A percentile compares a stretch with the other conserved stretches of the same genome.
These are phyloP conservation scores for Disparrhopalites patrizii DNA, from an alignment of 2,888 invertebrate species.

Conservation along the genomic window DNA sequence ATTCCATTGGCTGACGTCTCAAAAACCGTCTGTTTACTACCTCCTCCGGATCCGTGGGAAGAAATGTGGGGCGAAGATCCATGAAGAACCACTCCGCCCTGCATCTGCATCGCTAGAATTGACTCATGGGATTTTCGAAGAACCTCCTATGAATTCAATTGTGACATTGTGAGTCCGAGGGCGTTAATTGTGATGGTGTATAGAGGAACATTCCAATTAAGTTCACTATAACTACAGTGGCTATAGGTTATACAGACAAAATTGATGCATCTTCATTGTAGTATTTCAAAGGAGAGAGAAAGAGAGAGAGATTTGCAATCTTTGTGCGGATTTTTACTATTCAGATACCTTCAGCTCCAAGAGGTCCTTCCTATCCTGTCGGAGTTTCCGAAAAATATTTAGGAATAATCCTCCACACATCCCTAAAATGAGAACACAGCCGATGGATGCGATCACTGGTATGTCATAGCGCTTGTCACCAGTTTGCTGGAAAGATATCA, in stretches of 20 bases:
- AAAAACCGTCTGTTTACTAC: constrained; percentile 39
- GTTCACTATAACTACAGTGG: no score
- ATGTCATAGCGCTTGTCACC: constrained; percentile 57
- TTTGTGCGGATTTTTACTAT: no score
- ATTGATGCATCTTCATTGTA: no score
- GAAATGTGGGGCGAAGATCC: constrained; percentile 22
- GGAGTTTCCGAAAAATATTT: constrained; percentile 79
- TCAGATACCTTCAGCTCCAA: constrained; percentile 42
- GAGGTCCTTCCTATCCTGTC: constrained; percentile 60
- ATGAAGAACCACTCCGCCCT: constrained; percentile 10
- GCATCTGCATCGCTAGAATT: constrained; percentile 25
- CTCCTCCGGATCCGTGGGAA: constrained; percentile 29
- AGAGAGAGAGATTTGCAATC: no score
- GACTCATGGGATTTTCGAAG: constrained; percentile 34
- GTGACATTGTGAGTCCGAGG: no score
- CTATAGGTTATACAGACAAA: no score
- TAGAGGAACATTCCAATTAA: no score
- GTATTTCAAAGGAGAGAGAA: no score
- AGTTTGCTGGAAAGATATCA: neutral
- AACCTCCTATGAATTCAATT: constrained; percentile 32
- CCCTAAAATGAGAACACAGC: constrained; percentile 77
- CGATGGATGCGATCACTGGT: constrained; percentile 79
- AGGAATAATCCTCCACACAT: constrained; percentile 85
- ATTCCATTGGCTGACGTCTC: constrained; percentile 21
- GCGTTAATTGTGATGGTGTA: no score